Evolutionary conservation across 2,113 vertebrate genomes (phyloP), one percentile per base, ranked within the genome.

Genomic region (Lepus americanus): DNA sequence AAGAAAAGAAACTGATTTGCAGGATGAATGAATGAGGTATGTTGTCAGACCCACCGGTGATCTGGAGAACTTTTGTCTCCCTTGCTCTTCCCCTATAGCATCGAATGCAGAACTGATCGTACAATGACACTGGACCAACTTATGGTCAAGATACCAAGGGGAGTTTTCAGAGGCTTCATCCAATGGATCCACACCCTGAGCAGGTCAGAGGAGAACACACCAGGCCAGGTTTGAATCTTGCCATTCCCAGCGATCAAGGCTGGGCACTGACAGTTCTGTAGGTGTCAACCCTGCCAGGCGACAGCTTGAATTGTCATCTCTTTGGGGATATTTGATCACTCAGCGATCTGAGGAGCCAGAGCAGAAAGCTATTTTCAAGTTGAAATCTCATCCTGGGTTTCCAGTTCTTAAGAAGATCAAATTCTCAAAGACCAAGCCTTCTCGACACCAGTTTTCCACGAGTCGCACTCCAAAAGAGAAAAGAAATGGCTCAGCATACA

Each of bases 291-390:
- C 73, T 84, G 53, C 92, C 51, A 55, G 81, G 66, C 14, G 31
- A 14, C 36, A 14, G 22, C 27, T n/a, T 63, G 79, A 55, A 84
- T 78, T 64, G 70, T 93, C 80, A 79, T 79, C 63, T 93, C 69
- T 91, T 82, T 76, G 81, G 39, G 44, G 72, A 63, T 36, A 64
- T 72, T 87, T 63, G 63, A 90, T 84, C 73, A 31, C 84, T 88
- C 51, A 17, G 25, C 49, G 59, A 92, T 51, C 39, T 8, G 11
- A 49, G 80, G 66, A 93, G 33, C 10, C 69, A 90, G 51, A 84
- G n/a, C 53, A 74, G 51, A 94, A 90, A 74, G 17, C 27, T 49
- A 77, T 69, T 90, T 53, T 23, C 70, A 79, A 88, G 33, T 9
- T 31, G 66, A 89, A 76, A 72, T 90, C 19, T 92, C 63, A 77